Base-by-base conservation (phyloP, 2,113 vertebrate genomes). In the Cairina moschata region DNA sequence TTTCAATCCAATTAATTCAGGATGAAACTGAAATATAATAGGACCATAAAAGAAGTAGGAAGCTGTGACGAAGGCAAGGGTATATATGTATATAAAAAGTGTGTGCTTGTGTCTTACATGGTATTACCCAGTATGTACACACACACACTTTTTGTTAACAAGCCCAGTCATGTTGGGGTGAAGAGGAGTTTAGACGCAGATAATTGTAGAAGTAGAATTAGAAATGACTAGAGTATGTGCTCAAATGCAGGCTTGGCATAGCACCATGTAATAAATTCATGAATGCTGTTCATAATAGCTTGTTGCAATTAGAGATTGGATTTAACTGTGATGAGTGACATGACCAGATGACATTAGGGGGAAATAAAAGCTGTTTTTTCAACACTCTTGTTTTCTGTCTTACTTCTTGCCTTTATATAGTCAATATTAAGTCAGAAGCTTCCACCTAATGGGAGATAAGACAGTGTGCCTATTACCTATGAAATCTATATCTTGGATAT, bases 351-450 rank as follows among this genome's bases (percentile, higher is more conserved):
- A 97, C 85, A 93, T 74, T 12, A 62, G 60, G 46, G 59, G 36
- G 78, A 94, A 87, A 90, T 71, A 87, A 95, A 93, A 96, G 69
- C 75, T 96, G 72, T 91, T 93, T 83, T 67, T n/a, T 87, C 72
- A 86, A 80, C 90, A 71, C 3, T 67, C 40, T 59, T 82, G 20
- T 90, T 90, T 92, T 95, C 44, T 60, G 4, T 89, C 65, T 65
- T 82, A 15, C 16, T 55, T 22, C 50, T 85, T 97, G 75, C 46
- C 50, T 59, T 66, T 80, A 55, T 63, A 59, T 77, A 87, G 56
- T 83, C 82, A 89, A 79, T 68, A 94, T 54, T 87, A 87, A 94
- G 62, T 68, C 58, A 94, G 75, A 91, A 87, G n/a, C 73, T 95
- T 90, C 55, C 8, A 21, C 50, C 68, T 89, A 80, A 50, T 32